phyloP scores from a whole-genome alignment of 37 sponge, comb jelly and placozoan genomes.

The Chondrosia reniformis region DNA sequence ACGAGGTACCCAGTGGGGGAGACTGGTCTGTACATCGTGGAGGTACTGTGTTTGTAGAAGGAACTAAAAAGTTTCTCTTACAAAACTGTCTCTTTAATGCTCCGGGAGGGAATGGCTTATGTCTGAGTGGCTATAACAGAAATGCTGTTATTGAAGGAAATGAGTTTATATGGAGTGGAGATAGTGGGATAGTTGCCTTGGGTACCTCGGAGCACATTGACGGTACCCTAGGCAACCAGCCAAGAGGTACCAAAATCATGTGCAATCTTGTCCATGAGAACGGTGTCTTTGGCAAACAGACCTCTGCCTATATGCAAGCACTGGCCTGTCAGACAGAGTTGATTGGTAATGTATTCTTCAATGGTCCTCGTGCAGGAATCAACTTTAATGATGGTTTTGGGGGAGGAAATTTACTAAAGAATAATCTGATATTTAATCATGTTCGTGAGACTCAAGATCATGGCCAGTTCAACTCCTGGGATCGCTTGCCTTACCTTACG shows the following conservation, averaged over 20 bases:
- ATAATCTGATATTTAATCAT: conserved; percentile 62
- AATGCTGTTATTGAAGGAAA: conserved; percentile 26
- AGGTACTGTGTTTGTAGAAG: conserved; percentile 63
- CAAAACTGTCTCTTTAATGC: conserved; percentile 38
- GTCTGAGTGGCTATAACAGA: conserved; percentile 41
- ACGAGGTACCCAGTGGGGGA: conserved; percentile 66
- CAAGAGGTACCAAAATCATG: conserved; percentile 40
- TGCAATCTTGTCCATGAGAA: conserved; percentile 68
- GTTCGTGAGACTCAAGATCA: conserved; percentile 73
- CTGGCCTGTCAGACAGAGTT: conserved; percentile 53
- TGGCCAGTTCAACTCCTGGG: conserved; percentile 76
- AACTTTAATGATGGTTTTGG: conserved; percentile 88
- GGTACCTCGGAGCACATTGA: conserved; percentile 45
- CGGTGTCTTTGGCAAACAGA: conserved; percentile 65
- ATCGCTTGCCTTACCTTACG: conserved; percentile 56
- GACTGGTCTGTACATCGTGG: conserved; percentile 53
- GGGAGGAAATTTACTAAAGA: conserved; percentile 37
- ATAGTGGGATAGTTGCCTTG: conserved; percentile 20
- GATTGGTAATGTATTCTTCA: conserved; percentile 69
- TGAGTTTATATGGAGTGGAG: conserved; percentile 51
- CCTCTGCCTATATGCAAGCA: conserved; percentile 58
- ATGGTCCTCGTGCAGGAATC: conserved; percentile 79
- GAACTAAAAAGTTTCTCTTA: conserved; percentile 21
- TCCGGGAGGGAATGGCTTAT: conserved; percentile 59
- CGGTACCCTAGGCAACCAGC: conserved; percentile 64